Evolutionary conservation across 2,113 vertebrate species (phyloP).

Genomic region (Oryzias woworae): DNA sequence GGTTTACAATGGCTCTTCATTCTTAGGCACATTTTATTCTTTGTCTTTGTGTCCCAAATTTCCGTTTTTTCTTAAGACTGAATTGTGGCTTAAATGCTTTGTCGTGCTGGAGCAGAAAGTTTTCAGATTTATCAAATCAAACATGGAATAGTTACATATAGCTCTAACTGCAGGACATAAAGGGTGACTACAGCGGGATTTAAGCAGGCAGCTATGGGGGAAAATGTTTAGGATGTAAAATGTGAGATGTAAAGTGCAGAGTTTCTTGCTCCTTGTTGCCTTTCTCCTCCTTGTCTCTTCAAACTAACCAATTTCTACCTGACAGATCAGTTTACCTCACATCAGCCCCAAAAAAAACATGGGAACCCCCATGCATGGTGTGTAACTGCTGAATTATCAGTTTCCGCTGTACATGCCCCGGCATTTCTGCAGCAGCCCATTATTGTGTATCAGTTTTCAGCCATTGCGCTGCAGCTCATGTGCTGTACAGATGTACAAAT

Average conservation of each 20-base stretch:
- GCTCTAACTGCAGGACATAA: conserved; percentile 50
- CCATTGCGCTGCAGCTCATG: conserved; percentile 61
- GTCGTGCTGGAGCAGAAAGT: no score
- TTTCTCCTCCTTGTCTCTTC: conserved; percentile 21
- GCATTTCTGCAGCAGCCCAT: conserved; percentile 69
- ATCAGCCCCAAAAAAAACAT: conserved; percentile 62
- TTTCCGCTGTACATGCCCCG: conserved; percentile 68
- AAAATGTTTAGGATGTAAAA: conserved; percentile 62
- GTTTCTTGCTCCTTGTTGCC: conserved; percentile 30
- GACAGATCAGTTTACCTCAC: conserved; percentile 64
- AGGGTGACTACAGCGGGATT: conserved; percentile 39
- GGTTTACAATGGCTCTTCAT: conserved; percentile 44
- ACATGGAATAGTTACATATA: conserved; percentile 62
- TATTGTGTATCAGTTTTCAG: conserved; percentile 73
- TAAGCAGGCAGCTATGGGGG: conserved; percentile 59
- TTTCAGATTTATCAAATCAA: conserved; percentile 63
- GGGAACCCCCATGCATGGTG: conserved; percentile 59
- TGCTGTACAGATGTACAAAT: conserved; percentile 28
- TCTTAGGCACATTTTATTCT: conserved; percentile 42
- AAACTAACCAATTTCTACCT: conserved; percentile 46
- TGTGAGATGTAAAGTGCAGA: no score
- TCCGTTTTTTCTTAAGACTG: conserved; percentile 35
- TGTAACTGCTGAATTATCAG: conserved; percentile 72
- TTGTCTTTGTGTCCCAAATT: conserved; percentile 20
- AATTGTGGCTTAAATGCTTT: conserved; percentile 28